Conservation (phyloP, 1,140 invertebrate genomes). For the Drosophila rufa region DNA sequence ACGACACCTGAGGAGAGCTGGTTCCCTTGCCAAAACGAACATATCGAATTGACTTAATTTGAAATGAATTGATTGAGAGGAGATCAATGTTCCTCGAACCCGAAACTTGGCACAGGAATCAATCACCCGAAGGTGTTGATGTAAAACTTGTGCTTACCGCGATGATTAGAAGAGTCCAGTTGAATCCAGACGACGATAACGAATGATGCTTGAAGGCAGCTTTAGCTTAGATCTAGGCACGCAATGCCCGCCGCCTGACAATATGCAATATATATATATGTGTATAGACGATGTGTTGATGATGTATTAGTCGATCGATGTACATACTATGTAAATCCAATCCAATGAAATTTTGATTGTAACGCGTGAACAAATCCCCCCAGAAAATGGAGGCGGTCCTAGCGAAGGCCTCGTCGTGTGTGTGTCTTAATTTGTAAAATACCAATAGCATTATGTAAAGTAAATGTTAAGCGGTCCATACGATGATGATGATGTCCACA, state of each 20-base stretch:
- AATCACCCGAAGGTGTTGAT: constrained; percentile 36
- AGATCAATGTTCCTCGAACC: neutral
- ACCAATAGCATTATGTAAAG: constrained; percentile 37
- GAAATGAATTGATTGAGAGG: constrained; percentile 20
- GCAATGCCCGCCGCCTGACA: constrained; percentile 45
- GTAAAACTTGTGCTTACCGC: constrained; percentile 74
- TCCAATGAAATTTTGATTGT: constrained; percentile 39
- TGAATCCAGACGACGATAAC: constrained; percentile 22
- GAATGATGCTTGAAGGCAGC: constrained; percentile 61
- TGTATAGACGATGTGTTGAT: constrained; percentile 38
- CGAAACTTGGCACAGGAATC: constrained; percentile 70
- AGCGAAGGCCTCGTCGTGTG: constrained; percentile 18
- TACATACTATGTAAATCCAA: constrained; percentile 55
- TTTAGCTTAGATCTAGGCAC: constrained; percentile 55
- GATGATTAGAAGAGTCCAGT: constrained; percentile 18
- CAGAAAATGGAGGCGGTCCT: constrained; percentile 12
- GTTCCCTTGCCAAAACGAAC: constrained; percentile 60
- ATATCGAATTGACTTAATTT: constrained; percentile 18
- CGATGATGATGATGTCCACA: constrained; percentile 32
- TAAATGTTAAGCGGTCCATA: constrained; percentile 42
- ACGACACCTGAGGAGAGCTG: constrained; percentile 71
- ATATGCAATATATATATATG: constrained; percentile 59
- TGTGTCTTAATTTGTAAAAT: constrained; percentile 48
- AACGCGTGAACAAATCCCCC: constrained; percentile 52
- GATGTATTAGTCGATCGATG: constrained; percentile 64